phyloP scores from a whole-genome alignment of 2,113 vertebrate genomes.

The Marcusenius ussheri region DNA sequence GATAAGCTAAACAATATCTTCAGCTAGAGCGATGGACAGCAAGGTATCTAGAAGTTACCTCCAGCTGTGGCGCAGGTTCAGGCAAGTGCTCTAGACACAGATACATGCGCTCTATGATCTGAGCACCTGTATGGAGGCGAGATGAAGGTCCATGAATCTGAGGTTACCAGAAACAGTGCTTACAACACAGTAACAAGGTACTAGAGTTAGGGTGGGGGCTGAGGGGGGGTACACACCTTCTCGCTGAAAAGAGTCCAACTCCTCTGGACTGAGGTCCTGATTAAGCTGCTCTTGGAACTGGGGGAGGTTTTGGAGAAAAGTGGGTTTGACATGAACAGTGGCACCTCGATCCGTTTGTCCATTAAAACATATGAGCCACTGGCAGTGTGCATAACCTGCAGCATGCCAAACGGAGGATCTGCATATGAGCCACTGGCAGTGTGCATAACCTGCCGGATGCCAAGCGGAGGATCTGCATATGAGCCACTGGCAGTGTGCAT shows the following conservation, averaged over 20 bases:
- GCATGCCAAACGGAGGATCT: neutral
- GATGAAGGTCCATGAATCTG: neutral
- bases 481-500: no score
- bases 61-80: slow-evolving; percentile 64
- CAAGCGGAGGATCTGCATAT: no score
- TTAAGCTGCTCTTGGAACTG: slow-evolving; percentile 64
- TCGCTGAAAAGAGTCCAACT: slow-evolving; percentile 56
- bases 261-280: slow-evolving; percentile 56
- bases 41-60: slow-evolving; percentile 46
- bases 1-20: neutral
- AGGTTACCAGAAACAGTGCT: neutral
- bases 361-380: neutral
- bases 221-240: slow-evolving; percentile 43
- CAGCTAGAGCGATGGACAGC: neutral
- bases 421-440: neutral
- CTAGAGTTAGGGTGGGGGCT: neutral
- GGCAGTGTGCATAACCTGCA: neutral
- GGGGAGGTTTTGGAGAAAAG: neutral
- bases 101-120: slow-evolving; percentile 67
- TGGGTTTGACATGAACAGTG: neutral
- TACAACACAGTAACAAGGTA: neutral
- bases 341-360: neutral
- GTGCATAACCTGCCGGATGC: neutral
- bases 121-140: slow-evolving; percentile 45
- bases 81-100: slow-evolving; percentile 69